Conservation (phyloP, 2,113 vertebrate genomes). For the Corvus moneduloides region DNA sequence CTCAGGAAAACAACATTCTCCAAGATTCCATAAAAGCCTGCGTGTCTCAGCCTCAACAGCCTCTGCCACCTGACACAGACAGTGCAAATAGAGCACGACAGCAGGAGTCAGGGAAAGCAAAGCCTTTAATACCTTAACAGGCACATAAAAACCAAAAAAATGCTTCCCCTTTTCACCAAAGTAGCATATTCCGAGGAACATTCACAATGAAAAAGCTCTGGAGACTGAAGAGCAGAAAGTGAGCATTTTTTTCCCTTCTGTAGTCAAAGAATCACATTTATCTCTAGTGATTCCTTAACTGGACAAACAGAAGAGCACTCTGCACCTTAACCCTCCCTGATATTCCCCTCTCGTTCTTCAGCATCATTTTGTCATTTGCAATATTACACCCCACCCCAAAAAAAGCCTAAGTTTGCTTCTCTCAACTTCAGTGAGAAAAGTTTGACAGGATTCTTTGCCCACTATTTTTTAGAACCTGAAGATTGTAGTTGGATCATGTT, state of each 20-base stretch:
- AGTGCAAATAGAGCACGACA: neutral
- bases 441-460: neutral
- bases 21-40: fast-evolving
- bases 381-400: neutral
- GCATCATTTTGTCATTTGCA: neutral
- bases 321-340: neutral
- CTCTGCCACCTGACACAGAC: neutral
- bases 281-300: neutral
- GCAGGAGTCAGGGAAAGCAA: neutral
- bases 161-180: neutral
- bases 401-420: neutral
- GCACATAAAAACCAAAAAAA: neutral
- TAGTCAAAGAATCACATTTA: neutral
- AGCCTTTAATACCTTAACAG: neutral
- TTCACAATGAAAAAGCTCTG: neutral
- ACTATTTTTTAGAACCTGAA: neutral
- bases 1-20: neutral
- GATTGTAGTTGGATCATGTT: neutral
- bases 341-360: neutral
- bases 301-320: neutral
- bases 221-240: neutral
- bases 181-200: neutral
- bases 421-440: neutral
- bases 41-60: neutral
- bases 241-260: fast-evolving